phyloP scores from a whole-genome alignment of 1,140 invertebrate species.

The Rhagoletis pomonella region DNA sequence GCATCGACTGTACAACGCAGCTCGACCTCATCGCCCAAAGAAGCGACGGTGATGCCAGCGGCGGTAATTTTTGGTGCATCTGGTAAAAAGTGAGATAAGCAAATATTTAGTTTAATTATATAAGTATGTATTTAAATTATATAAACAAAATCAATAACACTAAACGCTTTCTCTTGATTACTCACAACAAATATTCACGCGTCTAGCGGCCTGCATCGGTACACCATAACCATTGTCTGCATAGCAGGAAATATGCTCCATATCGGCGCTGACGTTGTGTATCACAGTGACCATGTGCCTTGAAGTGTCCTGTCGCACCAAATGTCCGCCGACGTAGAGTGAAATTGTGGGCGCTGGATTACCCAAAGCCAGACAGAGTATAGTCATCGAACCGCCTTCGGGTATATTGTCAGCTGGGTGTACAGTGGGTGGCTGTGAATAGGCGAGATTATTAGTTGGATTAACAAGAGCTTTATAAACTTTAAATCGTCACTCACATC shows the following conservation, averaged over 20 bases:
- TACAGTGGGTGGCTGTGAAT: constrained; percentile 83
- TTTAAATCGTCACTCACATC: constrained; percentile 78
- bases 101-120: not conserved
- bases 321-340: constrained; percentile 80
- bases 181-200: constrained; percentile 87
- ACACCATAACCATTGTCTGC: constrained; percentile 90
- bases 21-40: constrained; percentile 81
- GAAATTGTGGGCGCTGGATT: constrained; percentile 88
- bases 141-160: not conserved
- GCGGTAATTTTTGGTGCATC: constrained; percentile 85
- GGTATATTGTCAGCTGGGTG: constrained; percentile 87
- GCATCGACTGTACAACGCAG: constrained; percentile 85
- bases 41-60: constrained; percentile 83
- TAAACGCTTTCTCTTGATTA: constrained; percentile 60
- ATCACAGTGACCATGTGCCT: constrained; percentile 88
- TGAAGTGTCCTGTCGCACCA: constrained; percentile 84
- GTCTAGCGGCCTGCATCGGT: constrained; percentile 85
- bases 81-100: constrained; percentile 65
- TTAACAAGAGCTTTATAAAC: not conserved
- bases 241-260: constrained; percentile 89
- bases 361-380: constrained; percentile 87
- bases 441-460: constrained; percentile 15
- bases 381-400: constrained; percentile 88
- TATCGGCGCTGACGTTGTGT: constrained; percentile 86
- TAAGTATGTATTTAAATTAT: not conserved